Conservation (phyloP, 2,113 vertebrate species). For the Pseudopipra pipra region DNA sequence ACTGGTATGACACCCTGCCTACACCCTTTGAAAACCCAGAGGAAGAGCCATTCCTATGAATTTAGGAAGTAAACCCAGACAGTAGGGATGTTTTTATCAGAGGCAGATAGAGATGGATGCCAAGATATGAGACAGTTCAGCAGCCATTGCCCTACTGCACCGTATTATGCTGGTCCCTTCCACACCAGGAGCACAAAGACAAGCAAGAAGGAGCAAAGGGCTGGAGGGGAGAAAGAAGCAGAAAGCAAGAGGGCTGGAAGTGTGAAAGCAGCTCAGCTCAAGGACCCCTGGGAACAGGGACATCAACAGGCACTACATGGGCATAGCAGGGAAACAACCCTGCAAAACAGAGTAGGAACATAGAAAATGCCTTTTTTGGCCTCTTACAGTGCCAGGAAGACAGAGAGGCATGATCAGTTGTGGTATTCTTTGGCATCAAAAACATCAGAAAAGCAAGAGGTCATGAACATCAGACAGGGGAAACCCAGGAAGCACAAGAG, state of each 20-base stretch:
- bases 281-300: background rate
- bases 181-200: background rate
- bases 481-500: background rate
- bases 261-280: background rate
- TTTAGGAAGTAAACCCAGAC: background rate
- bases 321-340: background rate
- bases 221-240: background rate
- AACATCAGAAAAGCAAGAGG: background rate
- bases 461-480: background rate
- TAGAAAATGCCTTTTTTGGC: background rate
- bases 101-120: background rate
- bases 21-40: background rate
- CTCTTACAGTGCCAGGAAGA: background rate
- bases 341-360: background rate
- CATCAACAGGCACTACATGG: background rate
- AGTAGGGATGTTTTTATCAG: background rate
- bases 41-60: background rate
- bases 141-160: background rate
- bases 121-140: background rate
- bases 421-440: background rate
- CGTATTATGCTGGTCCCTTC: rapidly evolving
- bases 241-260: background rate
- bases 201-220: background rate
- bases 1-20: background rate
- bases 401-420: background rate